These are phyloP conservation scores for Synanceia verrucosa DNA, from an alignment of 2,797 vertebrate species.

Conservation along the genomic window DNA sequence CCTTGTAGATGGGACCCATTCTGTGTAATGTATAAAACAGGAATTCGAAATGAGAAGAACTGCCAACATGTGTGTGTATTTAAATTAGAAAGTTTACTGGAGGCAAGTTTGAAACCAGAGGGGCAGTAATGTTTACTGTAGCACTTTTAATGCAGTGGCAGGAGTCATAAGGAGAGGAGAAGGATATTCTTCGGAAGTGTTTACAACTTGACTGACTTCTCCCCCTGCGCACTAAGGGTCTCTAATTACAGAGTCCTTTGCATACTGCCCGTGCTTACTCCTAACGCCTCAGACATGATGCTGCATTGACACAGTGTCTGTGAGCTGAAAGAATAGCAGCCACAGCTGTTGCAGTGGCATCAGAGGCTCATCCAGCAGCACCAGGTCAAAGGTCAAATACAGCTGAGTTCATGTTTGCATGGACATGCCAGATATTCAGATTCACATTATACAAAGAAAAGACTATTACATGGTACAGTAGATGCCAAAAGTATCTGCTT, in stretches of 20 bases:
- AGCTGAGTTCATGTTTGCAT: constrained; percentile 63
- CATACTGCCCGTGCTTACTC: constrained; percentile 73
- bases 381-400: constrained; percentile 69
- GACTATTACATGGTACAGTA: background rate
- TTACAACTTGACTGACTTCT: constrained; percentile 71
- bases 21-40: constrained; percentile 4
- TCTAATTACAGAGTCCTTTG: constrained; percentile 81
- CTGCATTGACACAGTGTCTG: constrained; percentile 69
- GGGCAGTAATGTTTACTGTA: constrained; percentile 48
- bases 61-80: constrained; percentile 12
- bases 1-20: constrained; percentile 2
- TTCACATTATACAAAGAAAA: background rate
- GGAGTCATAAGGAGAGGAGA: constrained; percentile 54
- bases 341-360: constrained; percentile 78
- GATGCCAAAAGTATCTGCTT: background rate
- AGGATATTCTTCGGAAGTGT: constrained; percentile 73
- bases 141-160: constrained; percentile 52
- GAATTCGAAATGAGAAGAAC: constrained; percentile 15
- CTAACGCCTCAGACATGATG: constrained; percentile 72
- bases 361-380: constrained; percentile 59
- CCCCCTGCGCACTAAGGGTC: constrained; percentile 46
- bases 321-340: constrained; percentile 72
- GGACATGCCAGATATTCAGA: constrained; percentile 40
- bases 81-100: constrained; percentile 13
- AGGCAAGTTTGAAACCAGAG: constrained; percentile 16